A percentile compares a stretch with the other conserved stretches of the same genome.
Evolutionary conservation across 2,888 invertebrate species (phyloP).

Genomic region (Tetragnatha montana): DNA sequence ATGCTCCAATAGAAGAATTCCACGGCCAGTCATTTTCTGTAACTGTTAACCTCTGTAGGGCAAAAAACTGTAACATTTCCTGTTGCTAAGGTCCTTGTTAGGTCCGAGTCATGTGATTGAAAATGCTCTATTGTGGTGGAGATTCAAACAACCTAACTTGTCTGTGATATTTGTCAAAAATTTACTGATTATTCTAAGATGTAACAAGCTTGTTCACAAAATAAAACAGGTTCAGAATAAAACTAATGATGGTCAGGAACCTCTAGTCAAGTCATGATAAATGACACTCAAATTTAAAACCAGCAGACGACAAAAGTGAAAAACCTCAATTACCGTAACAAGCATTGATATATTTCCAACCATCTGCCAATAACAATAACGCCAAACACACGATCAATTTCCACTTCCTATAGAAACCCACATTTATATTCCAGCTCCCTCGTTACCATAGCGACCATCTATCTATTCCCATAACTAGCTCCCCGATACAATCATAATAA

Average conservation of each 20-base stretch:
- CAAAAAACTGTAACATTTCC: too few relatives aligned
- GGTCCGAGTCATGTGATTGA: too few relatives aligned
- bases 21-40: too few relatives aligned
- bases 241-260: not conserved
- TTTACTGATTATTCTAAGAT: too few relatives aligned
- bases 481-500: slow-evolving; percentile 31
- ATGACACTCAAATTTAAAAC: not conserved
- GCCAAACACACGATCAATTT: not conserved
- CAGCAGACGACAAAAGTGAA: not conserved
- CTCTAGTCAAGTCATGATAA: not conserved
- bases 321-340: not conserved
- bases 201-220: not conserved
- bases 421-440: slow-evolving; percentile 20
- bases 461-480: slow-evolving; percentile 47
- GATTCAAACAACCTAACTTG: too few relatives aligned
- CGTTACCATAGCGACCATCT: slow-evolving; percentile 38
- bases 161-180: too few relatives aligned
- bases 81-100: too few relatives aligned
- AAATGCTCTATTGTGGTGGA: too few relatives aligned
- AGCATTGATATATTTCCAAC: not conserved
- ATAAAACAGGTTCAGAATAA: not conserved
- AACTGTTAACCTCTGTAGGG: too few relatives aligned
- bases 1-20: too few relatives aligned
- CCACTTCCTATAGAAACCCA: not conserved
- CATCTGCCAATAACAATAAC: not conserved